Base-by-base conservation (phyloP, 2,888 invertebrate species). In the Neoitamus cyanurus region DNA sequence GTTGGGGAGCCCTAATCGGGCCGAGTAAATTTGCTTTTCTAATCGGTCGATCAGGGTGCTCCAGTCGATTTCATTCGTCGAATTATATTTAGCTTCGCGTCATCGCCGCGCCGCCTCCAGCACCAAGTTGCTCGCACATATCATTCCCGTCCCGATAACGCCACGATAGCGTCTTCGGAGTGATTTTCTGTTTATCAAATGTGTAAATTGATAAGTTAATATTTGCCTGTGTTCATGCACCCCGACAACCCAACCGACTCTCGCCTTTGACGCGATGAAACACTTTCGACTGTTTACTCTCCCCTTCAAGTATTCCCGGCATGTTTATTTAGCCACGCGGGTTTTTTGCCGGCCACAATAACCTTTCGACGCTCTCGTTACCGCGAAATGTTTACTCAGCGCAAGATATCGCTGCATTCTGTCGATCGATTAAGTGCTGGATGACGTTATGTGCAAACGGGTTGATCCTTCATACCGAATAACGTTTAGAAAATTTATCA, bases 161-260 rank as follows among this genome's bases (percentile, higher is more conserved):
- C 58, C 15, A 20, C 58, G 42, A 42, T 42, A 58, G 20, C 58
- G 58, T 25, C 75, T 36, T 73, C 36, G 20, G 2, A 70, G 5
- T 34, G 72, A 72, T 34, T 72, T 72, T 72, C 25, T 75, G 46
- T 75, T 75, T 75, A 46, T 75, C 28, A 75, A 75, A 75, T 75
- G 75, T 28, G 75, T 75, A 75, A 75, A 75, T 75, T 42, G 75
- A 75, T 75, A 42, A 75, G 75, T 75, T 75, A 75, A 75, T 75
- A 75, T 75, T 75, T 75, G 20, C 75, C 20, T 25, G 28, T 30
- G 75, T 28, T 25, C 42, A 46, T 75, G 28, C 42, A 34, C 42
- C 34, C 28, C 20, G 37, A 37, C 68, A 34, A 9, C 20, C 58
- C 58, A 25, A 25, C 15, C 58, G 58, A 58, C 20, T 58, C 58